Evolutionary conservation across 2,797 vertebrate species (phyloP), one percentile per base, ranked within the genome.

Genomic region (Chanos chanos): DNA sequence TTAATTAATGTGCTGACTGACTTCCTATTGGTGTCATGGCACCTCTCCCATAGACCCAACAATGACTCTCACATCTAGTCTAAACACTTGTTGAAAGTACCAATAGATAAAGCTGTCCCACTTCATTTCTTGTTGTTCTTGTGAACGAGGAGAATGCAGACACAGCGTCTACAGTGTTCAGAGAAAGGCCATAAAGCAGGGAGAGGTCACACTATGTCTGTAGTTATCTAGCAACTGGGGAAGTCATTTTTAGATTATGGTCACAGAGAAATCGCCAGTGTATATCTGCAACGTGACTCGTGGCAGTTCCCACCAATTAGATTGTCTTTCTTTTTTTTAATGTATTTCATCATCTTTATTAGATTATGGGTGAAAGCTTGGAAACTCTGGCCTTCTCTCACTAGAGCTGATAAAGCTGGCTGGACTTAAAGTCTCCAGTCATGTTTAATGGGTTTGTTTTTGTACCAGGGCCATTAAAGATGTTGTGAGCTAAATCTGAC

Each of bases 231-330:
- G 9, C 3, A 19, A 39, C 39, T 71, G 64, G 81, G 87, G 84
- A 86, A 86, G 81, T 86, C 76, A 68, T 83, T 89, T 88, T 85
- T 79, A 84, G 87, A 88, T 86, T 87, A 75, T 70, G 68, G 77
- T 78, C 81, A 77, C 72, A 74, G 76, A 82, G 75, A 70, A 84
- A 81, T 86, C 80, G 71, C 71, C 40, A 62, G 65, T 77, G 74
- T 74, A 67, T 84, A 82, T 74, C 27, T 75, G 76, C 76, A 78
- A 88, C 85, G 83, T 90, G 87, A 87, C 85, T 68, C 77, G 33
- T 83, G 71, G 81, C 83, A 84, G 76, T 86, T 85, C 76, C 79
- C 84, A 80, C 71, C 83, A 86, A 83, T 87, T 86, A 81, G 69
- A 56, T n/a, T 56, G 62, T 73, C n/a, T n/a, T 75, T 64, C 51